Percentiles rank a stretch among this genome's conserved stretches.
Evolutionary conservation across 2,113 vertebrate species (phyloP).

Genomic region (Chitala chitala): DNA sequence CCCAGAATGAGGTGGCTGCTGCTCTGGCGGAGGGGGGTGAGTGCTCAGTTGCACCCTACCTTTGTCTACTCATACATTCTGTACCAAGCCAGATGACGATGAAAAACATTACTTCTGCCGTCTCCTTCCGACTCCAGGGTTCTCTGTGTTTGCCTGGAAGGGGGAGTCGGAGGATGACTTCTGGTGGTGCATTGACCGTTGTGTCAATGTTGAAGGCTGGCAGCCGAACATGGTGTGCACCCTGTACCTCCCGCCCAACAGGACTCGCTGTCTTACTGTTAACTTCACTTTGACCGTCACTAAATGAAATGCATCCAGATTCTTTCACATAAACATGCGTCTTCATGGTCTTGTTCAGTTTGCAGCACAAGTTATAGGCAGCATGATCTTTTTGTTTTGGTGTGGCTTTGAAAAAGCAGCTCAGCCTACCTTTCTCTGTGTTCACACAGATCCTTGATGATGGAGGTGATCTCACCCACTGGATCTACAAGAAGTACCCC

Average conservation of each 20-base stretch:
- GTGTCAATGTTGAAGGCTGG: conserved; percentile 95
- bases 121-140: conserved; percentile 58
- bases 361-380: background rate
- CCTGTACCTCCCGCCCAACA: background rate
- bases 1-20: conserved; percentile 94
- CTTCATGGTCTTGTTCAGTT: no score
- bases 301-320: no score
- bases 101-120: background rate
- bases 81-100: background rate
- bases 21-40: conserved; percentile 89
- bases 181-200: conserved; percentile 99
- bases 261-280: background rate
- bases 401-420: background rate
- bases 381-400: background rate
- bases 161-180: conserved; percentile 97
- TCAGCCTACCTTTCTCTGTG: background rate
- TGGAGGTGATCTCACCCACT: conserved; percentile 94
- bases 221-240: conserved; percentile 89
- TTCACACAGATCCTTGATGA: conserved; percentile 85
- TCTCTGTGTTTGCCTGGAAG: conserved; percentile 97
- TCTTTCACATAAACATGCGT: no score
- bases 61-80: background rate
- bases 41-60: conserved; percentile 17
- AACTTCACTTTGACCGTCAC: background rate
- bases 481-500: conserved; percentile 99